phyloP scores from a whole-genome alignment of 1,140 invertebrate genomes.

The Heterodera carotae region DNA sequence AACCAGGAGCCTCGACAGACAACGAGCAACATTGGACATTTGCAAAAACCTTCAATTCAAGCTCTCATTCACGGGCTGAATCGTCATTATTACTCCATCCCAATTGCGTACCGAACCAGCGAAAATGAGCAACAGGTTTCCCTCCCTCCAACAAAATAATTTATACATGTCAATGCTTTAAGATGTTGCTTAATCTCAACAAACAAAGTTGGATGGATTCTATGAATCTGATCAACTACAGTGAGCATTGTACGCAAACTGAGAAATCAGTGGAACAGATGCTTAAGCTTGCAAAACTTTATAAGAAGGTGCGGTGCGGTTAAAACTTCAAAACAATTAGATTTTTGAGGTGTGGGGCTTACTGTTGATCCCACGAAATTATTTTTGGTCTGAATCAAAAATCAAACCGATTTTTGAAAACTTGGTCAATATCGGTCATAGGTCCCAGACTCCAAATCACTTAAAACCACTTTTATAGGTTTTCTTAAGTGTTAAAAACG shows the following conservation, averaged over 20 bases:
- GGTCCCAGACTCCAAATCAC: too few species aligned
- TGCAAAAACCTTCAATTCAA: constrained; percentile 98
- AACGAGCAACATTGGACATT: constrained; percentile 95
- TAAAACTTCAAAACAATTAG: too few species aligned
- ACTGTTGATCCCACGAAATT: too few species aligned
- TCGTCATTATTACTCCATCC: constrained; percentile 98
- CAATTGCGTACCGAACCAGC: constrained; percentile 99
- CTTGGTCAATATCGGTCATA: too few species aligned
- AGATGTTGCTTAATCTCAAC: constrained; percentile 97
- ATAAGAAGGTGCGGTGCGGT: constrained; percentile 98
- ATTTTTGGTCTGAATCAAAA: too few species aligned
- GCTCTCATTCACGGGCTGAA: constrained; percentile 98
- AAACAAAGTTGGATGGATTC: constrained; percentile 99
- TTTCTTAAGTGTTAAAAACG: too few species aligned
- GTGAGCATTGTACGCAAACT: constrained; percentile 83
- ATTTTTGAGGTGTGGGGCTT: too few species aligned
- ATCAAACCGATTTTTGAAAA: too few species aligned
- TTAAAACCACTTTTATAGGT: too few species aligned
- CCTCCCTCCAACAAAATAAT: constrained; percentile 3
- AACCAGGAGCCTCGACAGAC: constrained; percentile 98
- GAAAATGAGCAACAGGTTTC: constrained; percentile 86
- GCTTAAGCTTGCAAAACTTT: constrained; percentile 94
- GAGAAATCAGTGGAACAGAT: constrained; percentile 90
- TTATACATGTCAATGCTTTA: constrained; percentile 18
- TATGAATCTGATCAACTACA: constrained; percentile 88